Evolutionary conservation across 2,888 invertebrate species (phyloP), one percentile per base, ranked within the genome.

Genomic region (Adelphocoris suturalis): DNA sequence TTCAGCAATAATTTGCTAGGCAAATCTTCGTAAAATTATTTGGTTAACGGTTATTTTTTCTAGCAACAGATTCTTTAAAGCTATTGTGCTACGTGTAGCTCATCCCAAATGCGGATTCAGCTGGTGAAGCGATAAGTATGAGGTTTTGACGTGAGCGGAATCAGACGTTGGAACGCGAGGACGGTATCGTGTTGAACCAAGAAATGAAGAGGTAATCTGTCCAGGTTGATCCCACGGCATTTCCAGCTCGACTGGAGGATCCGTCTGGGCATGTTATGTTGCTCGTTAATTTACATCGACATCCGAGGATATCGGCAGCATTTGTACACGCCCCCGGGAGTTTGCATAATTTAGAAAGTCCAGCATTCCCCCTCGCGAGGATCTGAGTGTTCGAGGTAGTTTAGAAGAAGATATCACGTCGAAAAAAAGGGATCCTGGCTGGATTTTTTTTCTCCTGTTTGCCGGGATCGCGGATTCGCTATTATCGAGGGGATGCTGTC

Each of bases 271-370:
- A 61, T 16, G 61, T 61, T 61, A 52, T 52, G 61, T 61, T 61
- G 19, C n/a, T 61, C 61, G 61, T 61, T 61, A 61, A 61, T 61
- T 61, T 61, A 61, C 61, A 61, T 61, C 61, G 61, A 61, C 61
- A 61, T 61, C 61, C 61, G 61, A 61, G 61, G 61, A 61, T 61
- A 61, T 61, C 61, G 61, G 19, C 61, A 61, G 61, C 61, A 61
- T 61, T 61, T 61, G 61, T 61, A 61, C 61, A 61, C 61, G 61
- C 61, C 61, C 61, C 61, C 19, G 61, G 61, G 61, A 61, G 61
- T 61, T 61, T 61, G 61, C 61, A 61, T 61, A 61, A 61, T 61
- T 61, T 61, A 61, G 61, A 61, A 61, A 61, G 61, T 61, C 16
- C 61, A 61, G 61, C 61, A 61, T 61, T 61, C 61, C 61, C n/a